phyloP scores from a whole-genome alignment of 2,888 invertebrate species.

The Sclerodermus sp. region DNA sequence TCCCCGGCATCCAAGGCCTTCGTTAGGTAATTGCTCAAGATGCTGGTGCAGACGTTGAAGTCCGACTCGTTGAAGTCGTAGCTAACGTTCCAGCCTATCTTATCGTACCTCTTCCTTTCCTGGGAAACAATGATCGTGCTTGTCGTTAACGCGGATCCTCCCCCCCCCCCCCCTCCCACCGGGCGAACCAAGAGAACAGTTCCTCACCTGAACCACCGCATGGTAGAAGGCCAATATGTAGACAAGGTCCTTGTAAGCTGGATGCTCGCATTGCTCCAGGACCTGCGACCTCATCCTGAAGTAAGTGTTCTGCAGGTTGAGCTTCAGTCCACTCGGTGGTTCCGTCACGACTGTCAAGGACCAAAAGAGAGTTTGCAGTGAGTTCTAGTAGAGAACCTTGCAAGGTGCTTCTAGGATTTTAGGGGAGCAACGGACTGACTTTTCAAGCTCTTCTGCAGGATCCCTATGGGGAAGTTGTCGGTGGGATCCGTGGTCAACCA shows the following conservation, averaged over 20 bases:
- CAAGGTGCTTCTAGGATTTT: too few species aligned
- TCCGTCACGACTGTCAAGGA: slow-evolving; percentile 82
- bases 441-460: slow-evolving; percentile 82
- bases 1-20: slow-evolving; percentile 65
- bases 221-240: slow-evolving; percentile 93
- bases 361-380: too few species aligned
- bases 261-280: slow-evolving; percentile 74
- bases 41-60: slow-evolving; percentile 84
- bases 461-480: slow-evolving; percentile 84
- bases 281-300: slow-evolving; percentile 79
- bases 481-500: slow-evolving; percentile 93
- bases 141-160: background rate
- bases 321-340: slow-evolving; percentile 86
- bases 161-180: too few species aligned
- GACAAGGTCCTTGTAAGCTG: slow-evolving; percentile 77
- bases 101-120: slow-evolving; percentile 90
- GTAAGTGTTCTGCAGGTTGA: slow-evolving; percentile 86
- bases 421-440: too few species aligned
- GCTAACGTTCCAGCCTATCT: slow-evolving; percentile 91
- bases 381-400: too few species aligned
- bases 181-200: background rate
- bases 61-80: slow-evolving; percentile 95
- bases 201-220: slow-evolving; percentile 78
- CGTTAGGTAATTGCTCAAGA: slow-evolving; percentile 81
- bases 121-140: slow-evolving; percentile 45